A percentile compares a stretch with the other conserved stretches of the same genome.
Evolutionary conservation across 2,888 invertebrate species (phyloP).

Genomic region (Drosophila neotestacea): DNA sequence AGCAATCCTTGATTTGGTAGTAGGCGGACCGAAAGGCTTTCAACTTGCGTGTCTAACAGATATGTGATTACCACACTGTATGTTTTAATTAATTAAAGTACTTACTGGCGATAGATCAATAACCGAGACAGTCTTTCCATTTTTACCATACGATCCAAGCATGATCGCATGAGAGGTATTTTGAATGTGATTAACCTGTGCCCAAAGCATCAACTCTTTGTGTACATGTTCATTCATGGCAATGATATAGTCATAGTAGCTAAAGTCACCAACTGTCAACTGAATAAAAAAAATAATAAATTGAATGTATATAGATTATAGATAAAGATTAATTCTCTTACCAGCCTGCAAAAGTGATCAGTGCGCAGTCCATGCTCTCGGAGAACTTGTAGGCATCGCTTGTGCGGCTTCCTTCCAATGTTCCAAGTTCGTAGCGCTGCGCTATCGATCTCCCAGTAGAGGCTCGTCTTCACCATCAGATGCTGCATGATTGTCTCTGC

Average conservation of each 20-base stretch:
- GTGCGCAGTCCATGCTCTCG: slow-evolving; percentile 87
- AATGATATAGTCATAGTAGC: slow-evolving; percentile 93
- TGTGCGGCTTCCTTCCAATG: slow-evolving; percentile 91
- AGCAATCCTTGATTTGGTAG: slow-evolving; percentile 71
- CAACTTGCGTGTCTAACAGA: slow-evolving; percentile 51
- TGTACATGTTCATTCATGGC: slow-evolving; percentile 92
- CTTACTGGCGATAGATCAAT: slow-evolving; percentile 56
- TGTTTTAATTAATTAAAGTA: neutral
- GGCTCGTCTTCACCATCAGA: slow-evolving; percentile 81
- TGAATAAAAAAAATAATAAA: slow-evolving; percentile 77
- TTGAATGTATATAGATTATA: neutral
- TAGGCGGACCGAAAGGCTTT: slow-evolving; percentile 64
- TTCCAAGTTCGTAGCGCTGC: slow-evolving; percentile 95
- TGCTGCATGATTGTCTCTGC: slow-evolving; percentile 94
- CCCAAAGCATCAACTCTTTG: slow-evolving; percentile 68
- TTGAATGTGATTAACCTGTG: slow-evolving; percentile 16
- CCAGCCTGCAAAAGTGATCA: slow-evolving; percentile 88
- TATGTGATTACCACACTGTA: neutral
- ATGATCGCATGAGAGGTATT: slow-evolving; percentile 22
- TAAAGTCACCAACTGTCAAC: slow-evolving; percentile 90
- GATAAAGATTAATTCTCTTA: slow-evolving; percentile 10
- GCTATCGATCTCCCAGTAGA: slow-evolving; percentile 93
- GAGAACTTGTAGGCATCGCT: slow-evolving; percentile 87
- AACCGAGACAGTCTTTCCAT: slow-evolving; percentile 25
- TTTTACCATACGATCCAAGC: slow-evolving; percentile 39